Base-by-base conservation (phyloP, 1,140 invertebrate genomes). In the Arion vulgaris region DNA sequence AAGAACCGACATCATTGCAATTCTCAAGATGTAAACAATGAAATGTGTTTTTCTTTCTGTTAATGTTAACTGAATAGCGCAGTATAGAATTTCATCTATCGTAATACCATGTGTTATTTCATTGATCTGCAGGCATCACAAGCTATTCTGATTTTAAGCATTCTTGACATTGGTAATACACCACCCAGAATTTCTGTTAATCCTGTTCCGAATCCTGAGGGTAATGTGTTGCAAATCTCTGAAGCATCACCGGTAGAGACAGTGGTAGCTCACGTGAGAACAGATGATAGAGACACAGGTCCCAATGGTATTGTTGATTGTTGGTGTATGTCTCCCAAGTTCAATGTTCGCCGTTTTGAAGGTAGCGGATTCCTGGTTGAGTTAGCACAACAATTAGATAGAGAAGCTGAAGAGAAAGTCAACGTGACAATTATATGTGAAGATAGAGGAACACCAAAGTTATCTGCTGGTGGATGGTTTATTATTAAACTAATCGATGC, bases 111-210 rank as follows among this genome's bases (percentile, higher is more conserved):
- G 15, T 19, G 9, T 57, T n/a, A 4, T n/a, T 57, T 57, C 2
- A 57, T 57, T 57, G 53, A 57, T n/a, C 41, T 49, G 4, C 90
- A 62, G 82, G 91, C 11, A 19, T 88, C 95, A 0, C 94, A 94
- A 28, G 94, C 97, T 26, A 92, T 94, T 51, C 93, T 98, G 51
- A 94, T 92, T 19, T 83, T 92, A 28, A 77, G 81, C n/a, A 93
- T 99, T 0, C 93, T 95, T 85, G 98, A 99, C 91, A 96, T 97
- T 85, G 99, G 99, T 88, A 98, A 99, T 90, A 98, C 98, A 89
- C 94, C 94, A 0, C 98, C 98, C 0, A 94, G 94, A 78, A 98
- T 99, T 88, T 95, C 96, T 0, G 83, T 91, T 23, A 88, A 85
- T 36, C 86, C 86, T 0, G 83, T 91, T 7, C 83, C 85, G 11